Conservation (phyloP, 2,888 invertebrate genomes). For the Drosophila formosana region DNA sequence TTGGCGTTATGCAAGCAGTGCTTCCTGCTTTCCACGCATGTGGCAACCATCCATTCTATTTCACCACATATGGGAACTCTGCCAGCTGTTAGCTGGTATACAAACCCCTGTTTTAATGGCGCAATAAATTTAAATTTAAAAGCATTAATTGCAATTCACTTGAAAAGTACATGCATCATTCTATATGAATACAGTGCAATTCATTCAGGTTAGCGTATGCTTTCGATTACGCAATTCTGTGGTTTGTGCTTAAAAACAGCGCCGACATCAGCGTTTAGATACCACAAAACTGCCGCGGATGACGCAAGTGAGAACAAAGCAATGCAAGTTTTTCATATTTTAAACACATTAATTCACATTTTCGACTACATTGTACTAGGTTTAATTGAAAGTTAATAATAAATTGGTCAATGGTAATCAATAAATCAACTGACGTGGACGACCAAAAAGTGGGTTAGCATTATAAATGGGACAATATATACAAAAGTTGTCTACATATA, state of each 20-base stretch:
- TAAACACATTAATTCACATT: neutral
- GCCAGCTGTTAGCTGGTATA: too few species aligned
- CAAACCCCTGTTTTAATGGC: too few species aligned
- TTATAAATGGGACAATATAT: neutral
- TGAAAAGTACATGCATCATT: neutral
- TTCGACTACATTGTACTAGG: neutral
- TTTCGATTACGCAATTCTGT: neutral
- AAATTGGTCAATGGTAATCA: neutral
- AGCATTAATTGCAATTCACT: neutral
- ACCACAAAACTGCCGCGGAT: neutral
- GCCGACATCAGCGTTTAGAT: neutral
- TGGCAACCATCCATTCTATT: neutral
- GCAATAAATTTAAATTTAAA: neutral
- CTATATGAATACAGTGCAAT: neutral
- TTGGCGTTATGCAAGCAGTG: slow-evolving; percentile 19
- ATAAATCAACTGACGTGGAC: neutral
- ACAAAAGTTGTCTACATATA: neutral
- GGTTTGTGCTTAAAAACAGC: neutral
- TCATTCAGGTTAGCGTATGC: too few species aligned
- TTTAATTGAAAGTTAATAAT: neutral
- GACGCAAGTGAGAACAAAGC: slow-evolving; percentile 11
- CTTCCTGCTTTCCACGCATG: neutral
- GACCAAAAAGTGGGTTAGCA: slow-evolving; percentile 8
- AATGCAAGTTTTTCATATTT: neutral
- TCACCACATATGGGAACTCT: too few species aligned